Conservation (phyloP, 2,797 vertebrate genomes). For the Liparis tanakae region DNA sequence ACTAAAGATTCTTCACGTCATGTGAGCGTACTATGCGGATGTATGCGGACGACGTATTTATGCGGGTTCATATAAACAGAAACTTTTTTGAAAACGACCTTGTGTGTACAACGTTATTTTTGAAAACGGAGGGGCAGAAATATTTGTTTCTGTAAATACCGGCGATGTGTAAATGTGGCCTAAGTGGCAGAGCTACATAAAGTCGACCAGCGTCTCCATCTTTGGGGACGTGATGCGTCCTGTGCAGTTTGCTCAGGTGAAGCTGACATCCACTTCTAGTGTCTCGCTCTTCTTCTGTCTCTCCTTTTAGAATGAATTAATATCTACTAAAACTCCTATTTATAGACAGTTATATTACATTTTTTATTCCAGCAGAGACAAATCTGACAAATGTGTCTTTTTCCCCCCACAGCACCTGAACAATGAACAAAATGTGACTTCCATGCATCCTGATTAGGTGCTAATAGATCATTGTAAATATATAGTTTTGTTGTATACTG, state of each 20-base stretch:
- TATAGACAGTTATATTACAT: slow-evolving; percentile 41
- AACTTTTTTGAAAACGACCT: no score
- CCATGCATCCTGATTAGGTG: neutral
- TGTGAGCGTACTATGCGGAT: no score
- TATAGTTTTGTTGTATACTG: slow-evolving; percentile 5
- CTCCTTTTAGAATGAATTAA: slow-evolving; percentile 52
- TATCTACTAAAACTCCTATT: slow-evolving; percentile 46
- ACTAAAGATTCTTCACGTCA: no score
- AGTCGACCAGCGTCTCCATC: slow-evolving; percentile 11
- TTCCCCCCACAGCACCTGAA: no score
- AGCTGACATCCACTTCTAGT: slow-evolving; percentile 15
- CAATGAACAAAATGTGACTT: slow-evolving; percentile 3
- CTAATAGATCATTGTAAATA: slow-evolving; percentile 8
- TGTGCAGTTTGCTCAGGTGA: slow-evolving; percentile 22
- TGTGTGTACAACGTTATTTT: no score
- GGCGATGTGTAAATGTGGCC: no score
- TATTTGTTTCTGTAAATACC: no score
- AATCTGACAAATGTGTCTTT: slow-evolving; percentile 34
- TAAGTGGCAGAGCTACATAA: slow-evolving; percentile 28
- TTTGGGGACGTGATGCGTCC: slow-evolving; percentile 10
- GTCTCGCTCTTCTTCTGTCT: slow-evolving; percentile 21
- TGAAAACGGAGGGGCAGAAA: no score
- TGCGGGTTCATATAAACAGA: no score
- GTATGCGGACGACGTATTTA: no score
- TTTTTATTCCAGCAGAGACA: slow-evolving; percentile 50